phyloP scores from a whole-genome alignment of 1,140 invertebrate genomes.

The Drosophila malerkotliana region DNA sequence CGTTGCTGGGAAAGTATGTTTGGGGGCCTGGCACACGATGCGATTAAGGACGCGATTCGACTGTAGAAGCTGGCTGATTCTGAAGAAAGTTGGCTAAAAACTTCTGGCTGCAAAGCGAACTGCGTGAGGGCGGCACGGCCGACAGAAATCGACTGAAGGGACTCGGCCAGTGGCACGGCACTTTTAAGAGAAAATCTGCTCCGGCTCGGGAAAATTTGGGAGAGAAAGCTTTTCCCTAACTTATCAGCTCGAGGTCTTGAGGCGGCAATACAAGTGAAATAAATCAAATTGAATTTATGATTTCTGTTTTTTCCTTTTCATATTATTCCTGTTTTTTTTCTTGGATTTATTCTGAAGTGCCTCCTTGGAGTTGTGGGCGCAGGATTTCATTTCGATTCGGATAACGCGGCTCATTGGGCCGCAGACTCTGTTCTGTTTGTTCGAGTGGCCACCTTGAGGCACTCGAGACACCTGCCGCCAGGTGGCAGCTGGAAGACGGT shows the following conservation, averaged over 20 bases:
- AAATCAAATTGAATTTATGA: slow-evolving; percentile 82
- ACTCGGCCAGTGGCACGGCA: slow-evolving; percentile 38
- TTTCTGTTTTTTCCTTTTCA: slow-evolving; percentile 50
- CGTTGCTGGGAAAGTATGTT: slow-evolving; percentile 27
- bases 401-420: slow-evolving; percentile 48
- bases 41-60: slow-evolving; percentile 33
- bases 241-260: slow-evolving; percentile 17
- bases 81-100: slow-evolving; percentile 17
- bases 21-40: slow-evolving; percentile 39
- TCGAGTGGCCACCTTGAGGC: slow-evolving; percentile 47
- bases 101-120: slow-evolving; percentile 56
- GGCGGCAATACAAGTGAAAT: slow-evolving; percentile 63
- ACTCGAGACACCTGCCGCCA: slow-evolving; percentile 41
- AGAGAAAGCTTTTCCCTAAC: slow-evolving; percentile 51
- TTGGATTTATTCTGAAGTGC: not conserved
- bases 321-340: slow-evolving; percentile 7
- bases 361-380: slow-evolving; percentile 51
- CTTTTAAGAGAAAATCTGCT: slow-evolving; percentile 53
- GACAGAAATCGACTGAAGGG: slow-evolving; percentile 81
- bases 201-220: slow-evolving; percentile 9
- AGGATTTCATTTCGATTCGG: slow-evolving; percentile 57
- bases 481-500: slow-evolving; percentile 39
- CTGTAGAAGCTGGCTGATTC: slow-evolving; percentile 24
- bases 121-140: slow-evolving; percentile 74
- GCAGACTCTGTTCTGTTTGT: slow-evolving; percentile 52